These are phyloP conservation scores for Achlya flavicornis DNA, from an alignment of 2,888 invertebrate genomes.

Conservation along the genomic window DNA sequence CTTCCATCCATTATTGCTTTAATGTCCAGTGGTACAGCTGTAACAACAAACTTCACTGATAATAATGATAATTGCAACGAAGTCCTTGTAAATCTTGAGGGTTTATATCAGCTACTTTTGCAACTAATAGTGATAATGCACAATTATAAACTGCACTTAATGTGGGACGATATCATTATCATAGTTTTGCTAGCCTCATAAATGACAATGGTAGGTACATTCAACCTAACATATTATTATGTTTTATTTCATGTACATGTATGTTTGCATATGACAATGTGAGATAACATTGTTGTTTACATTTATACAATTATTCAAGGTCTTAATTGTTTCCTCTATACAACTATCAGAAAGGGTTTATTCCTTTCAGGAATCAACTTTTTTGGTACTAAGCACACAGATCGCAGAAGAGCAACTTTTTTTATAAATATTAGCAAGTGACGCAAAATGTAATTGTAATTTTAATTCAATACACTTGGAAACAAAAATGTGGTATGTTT, in stretches of 20 bases:
- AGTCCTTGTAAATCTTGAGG: background rate
- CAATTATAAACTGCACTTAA: background rate
- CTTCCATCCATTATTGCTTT: conserved; percentile 31
- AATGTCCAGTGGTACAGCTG: conserved; percentile 31
- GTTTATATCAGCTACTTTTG: background rate
- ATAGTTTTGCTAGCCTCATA: background rate
- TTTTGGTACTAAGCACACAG: no score
- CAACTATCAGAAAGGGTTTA: no score
- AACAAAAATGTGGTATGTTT: no score
- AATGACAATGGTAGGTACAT: background rate
- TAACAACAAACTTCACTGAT: conserved; percentile 14
- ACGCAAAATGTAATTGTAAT: no score
- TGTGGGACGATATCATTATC: background rate
- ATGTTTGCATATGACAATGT: background rate
- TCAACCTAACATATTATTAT: no score
- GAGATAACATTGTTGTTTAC: no score
- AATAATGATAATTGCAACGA: background rate
- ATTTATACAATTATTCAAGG: no score
- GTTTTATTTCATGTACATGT: background rate
- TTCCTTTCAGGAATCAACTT: no score
- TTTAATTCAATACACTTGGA: no score
- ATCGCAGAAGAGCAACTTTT: no score
- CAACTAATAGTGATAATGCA: background rate
- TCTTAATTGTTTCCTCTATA: no score
- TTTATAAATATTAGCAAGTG: no score